Conservation (phyloP, 2,888 invertebrate species). For the Coelopa pilipes region DNA sequence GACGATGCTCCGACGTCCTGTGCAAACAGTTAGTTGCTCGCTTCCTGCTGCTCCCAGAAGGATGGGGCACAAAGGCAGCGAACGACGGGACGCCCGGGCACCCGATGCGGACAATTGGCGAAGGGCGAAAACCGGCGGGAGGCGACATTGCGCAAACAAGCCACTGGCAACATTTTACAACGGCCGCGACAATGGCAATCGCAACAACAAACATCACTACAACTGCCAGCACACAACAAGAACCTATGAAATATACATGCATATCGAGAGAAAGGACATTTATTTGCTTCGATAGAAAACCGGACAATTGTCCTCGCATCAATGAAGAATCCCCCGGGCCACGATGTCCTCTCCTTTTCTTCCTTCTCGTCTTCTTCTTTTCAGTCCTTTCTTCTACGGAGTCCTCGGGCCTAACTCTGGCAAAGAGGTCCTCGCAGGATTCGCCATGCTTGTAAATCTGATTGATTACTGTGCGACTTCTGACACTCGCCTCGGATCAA, state of each 20-base stretch:
- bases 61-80: not conserved
- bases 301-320: not conserved
- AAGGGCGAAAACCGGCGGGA: conserved; percentile 16
- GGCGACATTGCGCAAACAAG: conserved; percentile 55
- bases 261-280: not conserved
- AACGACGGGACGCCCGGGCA: not conserved
- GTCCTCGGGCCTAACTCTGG: not conserved
- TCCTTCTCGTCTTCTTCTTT: not conserved
- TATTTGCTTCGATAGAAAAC: not conserved
- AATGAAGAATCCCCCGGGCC: not conserved
- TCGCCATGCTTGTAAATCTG: conserved; percentile 57
- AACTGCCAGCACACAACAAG: conserved; percentile 6
- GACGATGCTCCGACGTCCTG: not conserved
- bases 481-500: conserved; percentile 53
- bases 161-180: conserved; percentile 44
- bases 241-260: not conserved
- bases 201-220: not conserved
- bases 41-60: not conserved
- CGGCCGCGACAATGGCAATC: conserved; percentile 9
- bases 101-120: not conserved
- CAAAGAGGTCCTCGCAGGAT: conserved; percentile 39
- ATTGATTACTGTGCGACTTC: conserved; percentile 64
- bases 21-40: not conserved
- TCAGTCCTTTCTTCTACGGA: conserved; percentile 28
- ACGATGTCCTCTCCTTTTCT: not conserved